Evolutionary conservation across 2,113 vertebrate genomes (phyloP).

Genomic region (Galbula dea): DNA sequence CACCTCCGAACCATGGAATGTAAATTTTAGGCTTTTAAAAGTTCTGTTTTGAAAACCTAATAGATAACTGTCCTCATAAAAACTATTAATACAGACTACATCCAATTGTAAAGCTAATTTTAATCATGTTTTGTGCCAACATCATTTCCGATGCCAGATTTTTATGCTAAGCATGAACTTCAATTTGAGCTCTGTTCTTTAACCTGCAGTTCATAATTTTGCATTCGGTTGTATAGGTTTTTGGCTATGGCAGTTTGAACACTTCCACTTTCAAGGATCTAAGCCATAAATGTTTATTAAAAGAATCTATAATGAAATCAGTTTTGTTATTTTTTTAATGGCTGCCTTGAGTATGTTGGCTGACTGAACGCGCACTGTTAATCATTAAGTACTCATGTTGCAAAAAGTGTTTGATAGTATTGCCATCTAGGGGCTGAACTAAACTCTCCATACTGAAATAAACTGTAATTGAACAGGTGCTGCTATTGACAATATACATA

Average conservation of each 20-base stretch:
- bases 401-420: constrained; percentile 87
- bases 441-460: constrained; percentile 81
- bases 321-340: constrained; percentile 89
- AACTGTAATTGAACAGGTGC: constrained; percentile 86
- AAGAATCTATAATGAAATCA: constrained; percentile 90
- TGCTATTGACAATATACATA: constrained; percentile 87
- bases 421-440: constrained; percentile 89
- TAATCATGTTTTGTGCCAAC: constrained; percentile 54
- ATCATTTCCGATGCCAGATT: constrained; percentile 54
- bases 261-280: constrained; percentile 79
- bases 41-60: constrained; percentile 57
- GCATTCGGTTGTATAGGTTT: constrained; percentile 29
- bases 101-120: constrained; percentile 57
- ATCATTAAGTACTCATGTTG: constrained; percentile 77
- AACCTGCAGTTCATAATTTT: constrained; percentile 66
- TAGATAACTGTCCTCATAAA: constrained; percentile 60
- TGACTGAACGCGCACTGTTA: constrained; percentile 77
- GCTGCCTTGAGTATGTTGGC: constrained; percentile 80
- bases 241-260: constrained; percentile 68
- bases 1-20: neutral
- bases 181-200: constrained; percentile 43
- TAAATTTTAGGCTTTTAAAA: constrained; percentile 61
- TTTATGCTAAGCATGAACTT: constrained; percentile 59
- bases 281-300: constrained; percentile 85
- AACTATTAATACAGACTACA: constrained; percentile 52